These are phyloP conservation scores for Nephila pilipes DNA, from an alignment of 1,140 invertebrate genomes.

Conservation along the genomic window DNA sequence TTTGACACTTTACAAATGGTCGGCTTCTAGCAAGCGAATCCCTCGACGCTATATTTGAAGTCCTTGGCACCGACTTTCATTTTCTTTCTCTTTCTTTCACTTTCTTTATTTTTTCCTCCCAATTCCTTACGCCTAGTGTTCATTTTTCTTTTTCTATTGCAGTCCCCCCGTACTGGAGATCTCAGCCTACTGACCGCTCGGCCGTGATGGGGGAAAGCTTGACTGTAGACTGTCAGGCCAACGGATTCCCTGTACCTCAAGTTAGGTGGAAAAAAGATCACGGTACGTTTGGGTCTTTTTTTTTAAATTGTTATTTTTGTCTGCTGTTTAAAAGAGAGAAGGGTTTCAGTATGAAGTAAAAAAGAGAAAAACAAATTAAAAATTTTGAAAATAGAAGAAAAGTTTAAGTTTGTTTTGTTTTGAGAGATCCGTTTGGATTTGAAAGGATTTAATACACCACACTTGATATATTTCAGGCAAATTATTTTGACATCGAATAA, in stretches of 20 bases:
- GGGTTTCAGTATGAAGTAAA: neutral
- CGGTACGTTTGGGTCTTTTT: conserved; percentile 65
- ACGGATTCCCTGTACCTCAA: conserved; percentile 79
- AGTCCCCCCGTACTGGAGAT: conserved; percentile 82
- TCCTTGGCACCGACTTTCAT: neutral
- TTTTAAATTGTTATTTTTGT: neutral
- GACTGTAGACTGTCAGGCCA: conserved; percentile 79
- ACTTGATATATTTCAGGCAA: too few relatives aligned
- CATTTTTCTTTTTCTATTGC: conserved; percentile 61
- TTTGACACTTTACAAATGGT: conserved; percentile 76
- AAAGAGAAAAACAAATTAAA: neutral
- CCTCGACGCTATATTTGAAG: conserved; percentile 51
- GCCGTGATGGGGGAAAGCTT: conserved; percentile 78
- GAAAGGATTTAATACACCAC: too few relatives aligned
- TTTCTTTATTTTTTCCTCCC: conserved; percentile 15
- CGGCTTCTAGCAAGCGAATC: conserved; percentile 53
- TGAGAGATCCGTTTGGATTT: too few relatives aligned
- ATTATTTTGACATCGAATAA: too few relatives aligned
- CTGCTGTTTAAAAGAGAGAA: neutral
- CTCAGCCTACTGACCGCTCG: conserved; percentile 81
- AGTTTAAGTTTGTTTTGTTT: neutral
- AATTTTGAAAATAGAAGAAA: neutral
- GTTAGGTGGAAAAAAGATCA: conserved; percentile 79
- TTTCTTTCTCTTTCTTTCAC: conserved; percentile 29
- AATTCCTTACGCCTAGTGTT: conserved; percentile 53